A percentile compares a stretch with the other conserved stretches of the same genome.
phyloP scores from a whole-genome alignment of 2,888 invertebrate genomes.

The Margaritifera margaritifera region DNA sequence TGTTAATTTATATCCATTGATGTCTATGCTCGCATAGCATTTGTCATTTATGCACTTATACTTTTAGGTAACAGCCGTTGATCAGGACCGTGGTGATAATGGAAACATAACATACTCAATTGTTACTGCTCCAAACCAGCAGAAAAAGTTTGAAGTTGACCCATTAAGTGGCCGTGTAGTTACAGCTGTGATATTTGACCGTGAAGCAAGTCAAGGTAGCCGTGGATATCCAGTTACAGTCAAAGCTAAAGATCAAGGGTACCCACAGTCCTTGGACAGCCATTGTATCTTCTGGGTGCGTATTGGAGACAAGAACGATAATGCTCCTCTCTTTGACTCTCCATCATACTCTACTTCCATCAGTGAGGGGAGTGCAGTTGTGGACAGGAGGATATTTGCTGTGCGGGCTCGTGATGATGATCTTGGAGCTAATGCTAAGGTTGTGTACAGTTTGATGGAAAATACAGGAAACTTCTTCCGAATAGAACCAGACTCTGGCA shows the following conservation, averaged over 20 bases:
- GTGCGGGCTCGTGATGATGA: conserved; percentile 90
- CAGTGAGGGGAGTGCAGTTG: conserved; percentile 30
- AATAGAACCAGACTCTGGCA: conserved; percentile 96
- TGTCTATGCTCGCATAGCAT: too few species aligned
- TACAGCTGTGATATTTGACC: conserved; percentile 82
- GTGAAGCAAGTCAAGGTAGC: conserved; percentile 77
- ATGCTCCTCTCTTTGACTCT: conserved; percentile 65
- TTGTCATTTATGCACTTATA: conserved; percentile 15
- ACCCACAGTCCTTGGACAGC: conserved; percentile 91
- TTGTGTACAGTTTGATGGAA: conserved; percentile 73
- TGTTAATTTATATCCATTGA: conserved; percentile 4
- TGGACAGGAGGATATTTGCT: conserved; percentile 51
- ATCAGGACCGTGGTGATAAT: conserved; percentile 91
- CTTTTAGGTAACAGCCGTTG: conserved; percentile 87
- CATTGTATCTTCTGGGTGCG: conserved; percentile 89
- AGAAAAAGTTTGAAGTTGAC: conserved; percentile 95
- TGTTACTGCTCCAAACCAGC: conserved; percentile 81
- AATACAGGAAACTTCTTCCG: conserved; percentile 96
- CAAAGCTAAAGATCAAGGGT: conserved; percentile 99
- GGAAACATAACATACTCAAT: conserved; percentile 93
- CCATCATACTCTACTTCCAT: conserved; percentile 52
- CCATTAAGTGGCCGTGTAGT: conserved; percentile 95
- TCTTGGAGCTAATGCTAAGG: conserved; percentile 93
- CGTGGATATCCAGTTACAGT: conserved; percentile 79
- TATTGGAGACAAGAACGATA: conserved; percentile 67